These are phyloP conservation scores for Rotaria macrura DNA, from an alignment of 2,888 invertebrate genomes.

Conservation along the genomic window DNA sequence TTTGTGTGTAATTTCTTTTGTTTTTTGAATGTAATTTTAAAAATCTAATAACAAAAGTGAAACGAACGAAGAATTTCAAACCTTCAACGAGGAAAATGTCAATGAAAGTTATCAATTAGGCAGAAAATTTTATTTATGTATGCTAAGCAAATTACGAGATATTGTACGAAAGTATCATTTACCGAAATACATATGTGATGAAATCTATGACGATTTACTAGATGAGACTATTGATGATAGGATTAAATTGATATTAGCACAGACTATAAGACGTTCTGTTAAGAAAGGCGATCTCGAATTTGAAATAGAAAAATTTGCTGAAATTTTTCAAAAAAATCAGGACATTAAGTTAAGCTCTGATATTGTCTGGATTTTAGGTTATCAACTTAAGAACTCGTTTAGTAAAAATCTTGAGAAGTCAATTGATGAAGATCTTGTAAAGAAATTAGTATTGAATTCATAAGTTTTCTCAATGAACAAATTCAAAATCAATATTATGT, in stretches of 20 bases:
- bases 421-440: not conserved
- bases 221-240: not conserved
- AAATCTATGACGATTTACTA: not conserved
- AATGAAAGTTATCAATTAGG: not conserved
- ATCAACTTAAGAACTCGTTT: not conserved
- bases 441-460: not conserved
- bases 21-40: too few relatives aligned
- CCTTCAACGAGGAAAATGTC: too few relatives aligned
- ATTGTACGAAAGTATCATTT: not conserved
- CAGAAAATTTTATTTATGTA: not conserved
- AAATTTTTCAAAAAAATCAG: not conserved
- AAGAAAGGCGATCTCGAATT: not conserved
- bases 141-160: not conserved
- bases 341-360: not conserved
- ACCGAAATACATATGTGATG: not conserved
- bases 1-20: too few relatives aligned
- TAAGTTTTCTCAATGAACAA: not conserved
- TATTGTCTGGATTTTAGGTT: not conserved
- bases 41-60: too few relatives aligned
- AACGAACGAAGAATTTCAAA: too few relatives aligned
- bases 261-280: not conserved
- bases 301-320: too few relatives aligned
- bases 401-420: not conserved
- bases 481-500: not conserved
- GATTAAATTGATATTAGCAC: not conserved